These are phyloP conservation scores for Anthonomus grandis DNA, from an alignment of 1,140 invertebrate genomes.

Conservation along the genomic window DNA sequence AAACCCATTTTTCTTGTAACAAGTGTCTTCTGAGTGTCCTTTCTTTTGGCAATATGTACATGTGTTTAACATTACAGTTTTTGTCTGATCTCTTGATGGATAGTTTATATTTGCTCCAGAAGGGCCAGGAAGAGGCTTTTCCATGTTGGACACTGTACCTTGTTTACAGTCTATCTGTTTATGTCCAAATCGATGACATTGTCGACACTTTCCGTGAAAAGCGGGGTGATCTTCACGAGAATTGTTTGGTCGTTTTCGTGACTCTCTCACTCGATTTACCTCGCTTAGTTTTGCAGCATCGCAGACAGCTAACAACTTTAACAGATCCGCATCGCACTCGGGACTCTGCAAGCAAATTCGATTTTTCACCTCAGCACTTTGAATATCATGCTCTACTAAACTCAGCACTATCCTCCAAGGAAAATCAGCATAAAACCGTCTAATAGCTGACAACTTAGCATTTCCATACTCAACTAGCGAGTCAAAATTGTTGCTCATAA, in stretches of 20 bases:
- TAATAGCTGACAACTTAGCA: constrained; percentile 15
- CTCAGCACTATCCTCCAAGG: constrained; percentile 16
- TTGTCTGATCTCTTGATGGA: no score
- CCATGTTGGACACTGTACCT: no score
- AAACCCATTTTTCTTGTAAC: no score
- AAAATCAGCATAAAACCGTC: constrained; percentile 18
- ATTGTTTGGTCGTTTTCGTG: constrained; percentile 3
- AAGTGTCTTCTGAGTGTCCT: no score
- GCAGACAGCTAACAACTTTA: constrained; percentile 9
- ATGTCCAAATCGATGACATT: not conserved
- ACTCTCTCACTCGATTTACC: not conserved
- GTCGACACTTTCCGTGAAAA: constrained; percentile 5
- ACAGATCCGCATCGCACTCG: constrained; percentile 7
- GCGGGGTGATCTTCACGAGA: not conserved
- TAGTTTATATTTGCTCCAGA: no score
- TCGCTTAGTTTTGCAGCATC: constrained; percentile 2
- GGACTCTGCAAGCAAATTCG: constrained; percentile 2
- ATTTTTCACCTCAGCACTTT: constrained; percentile 2
- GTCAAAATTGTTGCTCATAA: constrained; percentile 9
- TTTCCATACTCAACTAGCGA: constrained; percentile 24
- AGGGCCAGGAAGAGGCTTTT: no score
- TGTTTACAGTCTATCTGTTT: not conserved
- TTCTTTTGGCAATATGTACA: no score
- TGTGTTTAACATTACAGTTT: no score
- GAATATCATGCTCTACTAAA: constrained; percentile 16